Conservation (phyloP, 2,888 invertebrate species). For the Flexamia atlantica region DNA sequence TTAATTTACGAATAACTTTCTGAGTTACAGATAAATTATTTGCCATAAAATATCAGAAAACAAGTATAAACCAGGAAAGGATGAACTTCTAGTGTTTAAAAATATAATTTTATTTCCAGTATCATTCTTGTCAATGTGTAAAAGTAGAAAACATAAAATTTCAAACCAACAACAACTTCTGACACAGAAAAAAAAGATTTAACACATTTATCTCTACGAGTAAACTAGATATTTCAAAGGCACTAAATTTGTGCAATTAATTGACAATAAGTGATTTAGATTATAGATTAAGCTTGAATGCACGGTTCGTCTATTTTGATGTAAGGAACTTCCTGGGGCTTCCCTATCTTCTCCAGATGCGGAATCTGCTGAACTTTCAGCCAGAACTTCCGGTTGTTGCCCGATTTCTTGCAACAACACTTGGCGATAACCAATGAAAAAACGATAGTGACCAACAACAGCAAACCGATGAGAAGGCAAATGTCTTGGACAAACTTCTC, state of each 20-base stretch:
- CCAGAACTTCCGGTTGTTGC: background rate
- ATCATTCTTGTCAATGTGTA: background rate
- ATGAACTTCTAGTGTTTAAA: background rate
- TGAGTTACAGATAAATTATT: too few relatives aligned
- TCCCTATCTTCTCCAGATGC: slow-evolving; percentile 25
- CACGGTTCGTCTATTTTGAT: slow-evolving; percentile 25
- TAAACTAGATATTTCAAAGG: background rate
- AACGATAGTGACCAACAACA: background rate
- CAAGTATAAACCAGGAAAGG: too few relatives aligned
- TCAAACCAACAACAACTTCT: background rate
- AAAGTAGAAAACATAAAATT: background rate
- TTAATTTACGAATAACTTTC: too few relatives aligned
- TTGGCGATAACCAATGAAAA: background rate
- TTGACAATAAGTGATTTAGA: background rate
- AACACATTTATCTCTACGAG: background rate
- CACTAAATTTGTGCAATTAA: slow-evolving; percentile 32
- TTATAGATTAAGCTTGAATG: background rate
- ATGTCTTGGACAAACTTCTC: background rate
- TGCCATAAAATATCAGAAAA: too few relatives aligned
- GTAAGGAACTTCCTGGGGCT: slow-evolving; percentile 29
- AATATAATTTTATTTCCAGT: slow-evolving; percentile 23
- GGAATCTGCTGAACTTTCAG: slow-evolving; percentile 30
- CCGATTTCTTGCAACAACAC: slow-evolving; percentile 4
- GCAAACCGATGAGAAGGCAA: background rate
- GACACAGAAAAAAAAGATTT: background rate